Evolutionary conservation across 2,113 vertebrate species (phyloP), one percentile per base, ranked within the genome.

Genomic region (Calonectris borealis): DNA sequence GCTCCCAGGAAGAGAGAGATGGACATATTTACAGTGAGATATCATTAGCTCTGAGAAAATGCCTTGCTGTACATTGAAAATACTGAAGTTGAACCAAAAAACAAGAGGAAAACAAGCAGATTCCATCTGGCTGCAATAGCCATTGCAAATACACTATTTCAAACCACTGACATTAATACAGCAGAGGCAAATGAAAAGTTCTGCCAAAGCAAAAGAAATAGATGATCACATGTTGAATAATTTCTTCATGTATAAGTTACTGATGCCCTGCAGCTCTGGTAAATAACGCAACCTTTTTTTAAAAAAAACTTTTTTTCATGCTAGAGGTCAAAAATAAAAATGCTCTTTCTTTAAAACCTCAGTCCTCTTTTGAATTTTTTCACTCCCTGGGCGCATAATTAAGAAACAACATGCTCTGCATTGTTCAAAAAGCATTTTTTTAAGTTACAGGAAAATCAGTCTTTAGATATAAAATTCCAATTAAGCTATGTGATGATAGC

Each of bases 191-290:
- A 66, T 65, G 26, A 94, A 91, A 94, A 65, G 25, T 82, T 86
- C 54, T 89, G 55, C 55, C 40, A 87, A 86, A 76, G 21, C 24
- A 91, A 92, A 93, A 91, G 27, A 95, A 92, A 94, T 27, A 86
- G 25, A 94, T 77, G 10, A 94, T 88, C 60, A 87, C 93, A 90
- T 65, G 24, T 29, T 83, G 46, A 92, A 72, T 78, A 88, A 81
- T 95, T 79, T 94, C 51, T 82, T 58, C 31, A 5, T 61, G 54
- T 44, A 10, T 27, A 92, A 66, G 69, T 76, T 92, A 66, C 61
- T 54, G 34, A 64, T 72, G 58, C 52, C 87, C 71, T 87, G 64
- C 5, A 86, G 81, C 48, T 89, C 78, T 79, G 18, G 71, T 89
- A 93, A 90, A 92, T 92, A 97, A 90, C 76, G 48, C 21, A 89